phyloP scores from a whole-genome alignment of 1,140 invertebrate species.

The Rhagoletis zephyria region DNA sequence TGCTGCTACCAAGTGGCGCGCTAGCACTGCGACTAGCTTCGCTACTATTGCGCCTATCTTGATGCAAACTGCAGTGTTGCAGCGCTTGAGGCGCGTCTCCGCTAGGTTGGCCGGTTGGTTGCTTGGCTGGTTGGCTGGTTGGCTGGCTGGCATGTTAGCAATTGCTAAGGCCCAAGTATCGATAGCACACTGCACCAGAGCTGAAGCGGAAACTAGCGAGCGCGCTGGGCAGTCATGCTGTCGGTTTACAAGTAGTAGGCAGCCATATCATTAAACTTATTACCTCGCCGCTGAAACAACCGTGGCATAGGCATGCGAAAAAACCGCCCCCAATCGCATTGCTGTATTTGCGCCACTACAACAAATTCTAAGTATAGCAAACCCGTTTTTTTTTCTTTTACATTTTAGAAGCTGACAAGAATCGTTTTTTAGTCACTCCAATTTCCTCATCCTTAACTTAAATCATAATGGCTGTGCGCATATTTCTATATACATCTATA shows the following conservation, averaged over 20 bases:
- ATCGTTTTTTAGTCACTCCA: not conserved
- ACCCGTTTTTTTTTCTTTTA: not conserved
- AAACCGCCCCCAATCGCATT: slow-evolving; percentile 27
- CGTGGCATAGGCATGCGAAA: not conserved
- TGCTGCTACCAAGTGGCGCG: not conserved
- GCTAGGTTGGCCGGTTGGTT: not conserved
- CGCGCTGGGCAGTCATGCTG: slow-evolving; percentile 26
- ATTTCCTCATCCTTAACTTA: not conserved
- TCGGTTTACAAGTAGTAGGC: slow-evolving; percentile 3
- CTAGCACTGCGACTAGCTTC: too few species aligned
- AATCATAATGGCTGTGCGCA: slow-evolving; percentile 4
- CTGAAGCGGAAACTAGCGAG: slow-evolving; percentile 25
- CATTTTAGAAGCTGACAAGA: not conserved
- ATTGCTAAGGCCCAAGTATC: not conserved
- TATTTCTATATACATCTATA: slow-evolving; percentile 47
- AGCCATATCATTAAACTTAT: slow-evolving; percentile 50
- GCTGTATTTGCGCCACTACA: not conserved
- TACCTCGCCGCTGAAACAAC: not conserved
- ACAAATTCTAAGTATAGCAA: not conserved
- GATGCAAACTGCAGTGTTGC: not conserved
- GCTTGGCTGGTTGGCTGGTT: not conserved
- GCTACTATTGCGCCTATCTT: not conserved
- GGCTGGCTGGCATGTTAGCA: not conserved
- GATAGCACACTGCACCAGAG: not conserved
- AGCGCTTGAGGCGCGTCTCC: not conserved